Evolutionary conservation across 1,140 invertebrate genomes (phyloP).

Genomic region (Aradophagus sp.): DNA sequence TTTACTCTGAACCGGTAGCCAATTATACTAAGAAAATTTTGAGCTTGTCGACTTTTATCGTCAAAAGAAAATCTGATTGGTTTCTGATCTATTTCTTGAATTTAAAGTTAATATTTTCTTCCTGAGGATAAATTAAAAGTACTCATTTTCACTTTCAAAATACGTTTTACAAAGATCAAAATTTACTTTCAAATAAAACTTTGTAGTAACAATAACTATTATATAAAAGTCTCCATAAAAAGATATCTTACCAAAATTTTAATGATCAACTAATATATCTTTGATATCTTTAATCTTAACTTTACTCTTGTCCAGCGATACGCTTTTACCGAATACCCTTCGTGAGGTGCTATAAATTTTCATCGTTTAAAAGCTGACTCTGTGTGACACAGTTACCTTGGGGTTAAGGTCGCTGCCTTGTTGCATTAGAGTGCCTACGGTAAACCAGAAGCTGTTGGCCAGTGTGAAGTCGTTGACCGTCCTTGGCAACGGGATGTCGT

Average conservation of each 20-base stretch:
- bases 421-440: conserved; percentile 95
- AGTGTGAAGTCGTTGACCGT: conserved; percentile 86
- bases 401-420: conserved; percentile 93
- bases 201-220: too few species aligned
- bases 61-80: too few species aligned
- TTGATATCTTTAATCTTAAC: background rate
- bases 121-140: too few species aligned
- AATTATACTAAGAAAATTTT: too few species aligned
- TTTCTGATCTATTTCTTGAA: too few species aligned
- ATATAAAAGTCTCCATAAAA: too few species aligned
- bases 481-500: conserved; percentile 72
- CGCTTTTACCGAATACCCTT: background rate
- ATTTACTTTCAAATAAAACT: too few species aligned
- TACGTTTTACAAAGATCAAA: too few species aligned
- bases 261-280: background rate
- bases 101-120: too few species aligned
- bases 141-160: too few species aligned
- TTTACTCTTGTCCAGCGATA: background rate
- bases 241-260: background rate
- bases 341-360: conserved; percentile 21
- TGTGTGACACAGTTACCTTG: conserved; percentile 77
- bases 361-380: conserved; percentile 37
- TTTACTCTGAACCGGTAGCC: too few species aligned
- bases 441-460: conserved; percentile 92
- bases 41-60: too few species aligned